These are phyloP conservation scores for Glossosoma conforme DNA, from an alignment of 1,140 invertebrate species.

Conservation along the genomic window DNA sequence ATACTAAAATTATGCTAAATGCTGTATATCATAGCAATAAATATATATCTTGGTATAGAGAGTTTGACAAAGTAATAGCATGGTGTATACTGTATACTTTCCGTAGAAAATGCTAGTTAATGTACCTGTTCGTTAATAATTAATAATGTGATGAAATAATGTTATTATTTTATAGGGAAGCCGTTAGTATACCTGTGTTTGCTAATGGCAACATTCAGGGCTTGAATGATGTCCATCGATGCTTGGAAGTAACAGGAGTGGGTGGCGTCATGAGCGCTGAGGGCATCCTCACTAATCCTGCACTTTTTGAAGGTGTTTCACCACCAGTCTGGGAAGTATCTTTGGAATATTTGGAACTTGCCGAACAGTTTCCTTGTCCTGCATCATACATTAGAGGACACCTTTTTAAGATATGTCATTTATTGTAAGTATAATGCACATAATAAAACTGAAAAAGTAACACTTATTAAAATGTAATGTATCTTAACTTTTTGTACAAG, in stretches of 20 bases:
- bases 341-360: conserved; percentile 82
- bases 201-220: conserved; percentile 98
- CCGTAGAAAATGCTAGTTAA: too few relatives aligned
- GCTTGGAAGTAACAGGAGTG: conserved; percentile 80
- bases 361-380: conserved; percentile 82
- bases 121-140: too few relatives aligned
- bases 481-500: too few relatives aligned
- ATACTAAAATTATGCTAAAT: too few relatives aligned
- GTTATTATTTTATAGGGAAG: conserved; percentile 60
- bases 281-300: conserved; percentile 94
- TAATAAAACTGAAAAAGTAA: too few relatives aligned
- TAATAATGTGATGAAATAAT: too few relatives aligned
- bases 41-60: too few relatives aligned
- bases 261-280: conserved; percentile 90
- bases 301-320: conserved; percentile 71
- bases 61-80: too few relatives aligned
- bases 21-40: too few relatives aligned
- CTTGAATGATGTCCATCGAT: conserved; percentile 79
- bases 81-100: too few relatives aligned
- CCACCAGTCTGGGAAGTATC: conserved; percentile 86
- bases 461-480: conserved; percentile 11
- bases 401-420: conserved; percentile 95
- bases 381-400: conserved; percentile 88
- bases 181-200: conserved; percentile 87
- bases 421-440: conserved; percentile 66